Evolutionary conservation across 2,888 invertebrate genomes (phyloP), one percentile per base, ranked within the genome.

Genomic region (Aphidius colemani): DNA sequence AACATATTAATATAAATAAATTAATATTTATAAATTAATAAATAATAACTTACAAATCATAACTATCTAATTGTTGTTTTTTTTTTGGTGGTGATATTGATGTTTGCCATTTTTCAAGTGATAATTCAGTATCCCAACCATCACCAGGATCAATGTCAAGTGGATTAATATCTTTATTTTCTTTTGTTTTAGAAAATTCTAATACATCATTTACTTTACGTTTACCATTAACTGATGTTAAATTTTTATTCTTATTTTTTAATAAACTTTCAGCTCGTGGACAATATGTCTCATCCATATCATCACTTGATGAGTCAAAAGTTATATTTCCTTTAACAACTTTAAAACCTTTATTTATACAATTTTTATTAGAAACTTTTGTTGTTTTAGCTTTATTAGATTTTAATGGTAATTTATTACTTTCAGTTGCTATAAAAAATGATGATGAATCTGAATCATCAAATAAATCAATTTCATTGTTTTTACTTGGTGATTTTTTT

Each of bases 281-380:
- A 61, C 74, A 76, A 57, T 70, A 75, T 10, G 76, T 76, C 46
- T 75, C 75, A 66, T 76, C 74, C 7, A 69, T 58, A 7, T 61
- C 46, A 30, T n/a, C 55, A 55, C 13, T 67, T 49, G 7, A 30
- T 10, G 2, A 44, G 45, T 10, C 18, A 39, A 55, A 18, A 6
- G 10, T 39, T 61, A 41, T 4, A 11, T 44, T 45, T 10, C 45
- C 45, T 1, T 9, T 30, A 9, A 63, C 7, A 57, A 63, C 6
- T 61, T 59, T 8, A 57, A 60, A 0, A 61, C 48, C 2, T 30
- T 41, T 0, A 46, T 7, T 3, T 39, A 30, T 41, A 39, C 6
- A 11, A 6, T 53, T 40, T 59, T 66, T 39, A 9, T 48, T 4
- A 6, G 46, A 8, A 2, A 7, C n/a, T 51, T 8, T 6, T 48